phyloP scores from a whole-genome alignment of 2,888 invertebrate species.

The Autographa gamma region DNA sequence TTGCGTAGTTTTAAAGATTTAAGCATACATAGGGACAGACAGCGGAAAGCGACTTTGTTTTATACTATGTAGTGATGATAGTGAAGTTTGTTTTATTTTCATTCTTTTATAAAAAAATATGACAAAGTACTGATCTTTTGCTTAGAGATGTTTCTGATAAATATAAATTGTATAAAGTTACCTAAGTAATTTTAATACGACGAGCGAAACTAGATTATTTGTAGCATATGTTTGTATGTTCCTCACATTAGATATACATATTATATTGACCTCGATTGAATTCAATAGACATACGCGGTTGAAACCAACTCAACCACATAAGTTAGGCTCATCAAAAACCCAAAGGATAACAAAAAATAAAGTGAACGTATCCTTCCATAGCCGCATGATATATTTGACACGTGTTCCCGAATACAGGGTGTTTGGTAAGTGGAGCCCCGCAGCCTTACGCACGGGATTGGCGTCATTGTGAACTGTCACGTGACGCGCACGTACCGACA shows the following conservation, averaged over 20 bases:
- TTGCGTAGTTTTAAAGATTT: too few relatives aligned
- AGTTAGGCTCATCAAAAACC: too few relatives aligned
- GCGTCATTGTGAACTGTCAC: slow-evolving; percentile 52
- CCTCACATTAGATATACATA: too few relatives aligned
- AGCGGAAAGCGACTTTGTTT: too few relatives aligned
- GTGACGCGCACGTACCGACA: slow-evolving; percentile 39
- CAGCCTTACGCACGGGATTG: slow-evolving; percentile 30
- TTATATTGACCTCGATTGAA: too few relatives aligned
- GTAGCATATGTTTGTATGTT: too few relatives aligned
- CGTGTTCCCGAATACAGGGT: not conserved
- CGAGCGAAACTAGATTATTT: not conserved
- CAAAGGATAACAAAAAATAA: not conserved
- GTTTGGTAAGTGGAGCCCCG: slow-evolving; percentile 7
- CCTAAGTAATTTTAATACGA: not conserved
- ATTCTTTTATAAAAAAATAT: not conserved
- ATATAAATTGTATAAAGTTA: not conserved
- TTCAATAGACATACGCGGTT: too few relatives aligned
- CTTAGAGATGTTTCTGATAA: not conserved
- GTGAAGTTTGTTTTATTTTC: not conserved
- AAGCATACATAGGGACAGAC: too few relatives aligned
- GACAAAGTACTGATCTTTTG: not conserved
- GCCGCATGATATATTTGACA: not conserved
- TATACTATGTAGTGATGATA: too few relatives aligned
- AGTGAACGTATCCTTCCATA: not conserved
- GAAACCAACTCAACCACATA: too few relatives aligned